phyloP scores from a whole-genome alignment of 2,888 invertebrate species.

The Morpho helenor region DNA sequence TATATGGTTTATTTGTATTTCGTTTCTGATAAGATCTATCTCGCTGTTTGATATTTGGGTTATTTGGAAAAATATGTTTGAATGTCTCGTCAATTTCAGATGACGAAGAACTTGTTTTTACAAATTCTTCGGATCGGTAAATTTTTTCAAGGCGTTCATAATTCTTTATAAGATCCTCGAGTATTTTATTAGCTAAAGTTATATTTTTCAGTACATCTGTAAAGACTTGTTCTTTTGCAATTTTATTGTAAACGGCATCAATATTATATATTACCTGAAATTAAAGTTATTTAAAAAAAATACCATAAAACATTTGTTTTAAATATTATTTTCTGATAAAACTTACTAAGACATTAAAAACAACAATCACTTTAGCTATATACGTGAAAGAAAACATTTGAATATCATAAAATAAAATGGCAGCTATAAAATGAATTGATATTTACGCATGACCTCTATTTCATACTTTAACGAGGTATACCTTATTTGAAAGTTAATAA shows the following conservation, averaged over 20 bases:
- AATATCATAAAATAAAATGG: constrained; percentile 14
- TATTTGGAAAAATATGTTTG: neutral
- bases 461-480: neutral
- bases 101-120: constrained; percentile 14
- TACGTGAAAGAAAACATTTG: constrained; percentile 42
- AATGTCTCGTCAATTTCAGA: constrained; percentile 13
- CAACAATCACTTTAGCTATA: neutral
- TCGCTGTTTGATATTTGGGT: constrained; percentile 6
- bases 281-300: neutral
- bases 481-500: too few species aligned
- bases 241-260: constrained; percentile 2
- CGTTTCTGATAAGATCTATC: constrained; percentile 6
- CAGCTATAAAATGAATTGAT: constrained; percentile 6
- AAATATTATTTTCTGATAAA: neutral
- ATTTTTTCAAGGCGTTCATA: constrained; percentile 48
- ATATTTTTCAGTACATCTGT: constrained; percentile 53
- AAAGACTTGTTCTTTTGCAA: constrained; percentile 33
- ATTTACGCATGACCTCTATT: neutral
- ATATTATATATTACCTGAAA: constrained; percentile 25
- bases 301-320: constrained; percentile 7
- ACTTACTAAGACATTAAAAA: constrained; percentile 6
- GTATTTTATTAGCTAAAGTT: constrained; percentile 46
- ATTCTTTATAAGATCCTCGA: constrained; percentile 49
- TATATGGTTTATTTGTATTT: constrained; percentile 3
- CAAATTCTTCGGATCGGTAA: constrained; percentile 29